Conservation (phyloP, 2,888 invertebrate genomes). For the Cataglyphis cursor region DNA sequence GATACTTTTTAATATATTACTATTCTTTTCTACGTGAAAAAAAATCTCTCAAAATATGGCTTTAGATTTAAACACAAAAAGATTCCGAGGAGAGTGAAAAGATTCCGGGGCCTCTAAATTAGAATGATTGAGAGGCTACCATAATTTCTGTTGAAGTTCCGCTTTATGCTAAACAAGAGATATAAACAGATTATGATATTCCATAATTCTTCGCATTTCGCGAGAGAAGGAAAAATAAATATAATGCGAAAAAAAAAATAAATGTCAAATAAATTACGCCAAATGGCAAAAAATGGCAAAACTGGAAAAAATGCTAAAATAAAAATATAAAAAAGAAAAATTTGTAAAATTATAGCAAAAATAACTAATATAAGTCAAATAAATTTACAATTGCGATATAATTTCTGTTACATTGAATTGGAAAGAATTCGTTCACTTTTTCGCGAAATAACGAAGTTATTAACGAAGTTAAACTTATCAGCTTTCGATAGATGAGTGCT, state of each 20-base stretch:
- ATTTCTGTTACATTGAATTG: background rate
- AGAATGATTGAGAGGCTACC: conserved; percentile 1
- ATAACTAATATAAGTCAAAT: background rate
- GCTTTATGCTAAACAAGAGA: conserved; percentile 22
- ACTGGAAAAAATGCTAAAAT: background rate
- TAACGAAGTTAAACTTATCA: conserved; percentile 36
- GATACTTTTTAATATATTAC: background rate
- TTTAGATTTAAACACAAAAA: background rate
- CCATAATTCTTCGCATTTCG: background rate
- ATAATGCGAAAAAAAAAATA: conserved; percentile 9
- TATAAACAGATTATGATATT: conserved; percentile 31
- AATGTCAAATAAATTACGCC: background rate
- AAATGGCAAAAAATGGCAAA: background rate
- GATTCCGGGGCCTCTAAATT: background rate
- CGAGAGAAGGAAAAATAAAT: background rate
- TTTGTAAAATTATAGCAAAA: background rate
- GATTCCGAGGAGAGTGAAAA: background rate
- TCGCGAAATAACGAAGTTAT: conserved; percentile 25
- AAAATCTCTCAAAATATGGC: background rate
- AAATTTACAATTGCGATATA: background rate
- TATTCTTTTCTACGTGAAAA: background rate
- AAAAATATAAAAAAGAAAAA: background rate
- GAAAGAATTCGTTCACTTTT: background rate
- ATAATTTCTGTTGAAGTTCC: conserved; percentile 3
- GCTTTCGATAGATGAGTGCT: conserved; percentile 15